Percentiles rank a stretch among this genome's conserved stretches.
These are phyloP conservation scores for Netelia fuscicornis DNA, from an alignment of 2,888 invertebrate genomes.

Conservation along the genomic window DNA sequence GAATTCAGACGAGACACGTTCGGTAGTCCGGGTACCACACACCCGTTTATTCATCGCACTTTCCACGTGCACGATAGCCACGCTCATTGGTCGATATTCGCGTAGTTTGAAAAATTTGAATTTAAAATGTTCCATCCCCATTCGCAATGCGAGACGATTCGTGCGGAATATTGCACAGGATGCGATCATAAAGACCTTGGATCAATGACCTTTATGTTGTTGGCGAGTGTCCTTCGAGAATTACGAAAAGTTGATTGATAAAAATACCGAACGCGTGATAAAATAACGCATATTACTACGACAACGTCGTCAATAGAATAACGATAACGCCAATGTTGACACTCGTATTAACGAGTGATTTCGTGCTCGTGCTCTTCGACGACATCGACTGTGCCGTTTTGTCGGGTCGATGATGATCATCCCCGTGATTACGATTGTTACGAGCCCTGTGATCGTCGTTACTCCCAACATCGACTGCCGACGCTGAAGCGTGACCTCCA, in stretches of 20 bases:
- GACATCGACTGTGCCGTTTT: conserved; percentile 82
- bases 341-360: conserved; percentile 59
- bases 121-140: background rate
- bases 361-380: conserved; percentile 74
- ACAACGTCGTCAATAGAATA: conserved; percentile 57
- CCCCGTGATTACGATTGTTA: conserved; percentile 66
- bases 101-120: conserved; percentile 2
- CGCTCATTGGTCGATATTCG: background rate
- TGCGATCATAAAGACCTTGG: background rate
- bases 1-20: too few relatives aligned
- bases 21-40: too few relatives aligned
- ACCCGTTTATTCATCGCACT: too few relatives aligned
- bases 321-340: conserved; percentile 43
- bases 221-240: background rate
- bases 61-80: too few relatives aligned
- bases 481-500: conserved; percentile 66
- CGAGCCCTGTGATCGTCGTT: conserved; percentile 69
- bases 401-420: conserved; percentile 76
- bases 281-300: conserved; percentile 64
- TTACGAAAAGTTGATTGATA: background rate
- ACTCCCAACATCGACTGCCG: conserved; percentile 61
- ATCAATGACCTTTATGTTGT: background rate
- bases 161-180: background rate
- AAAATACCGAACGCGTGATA: background rate
- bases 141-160: background rate